Evolutionary conservation across 1,140 invertebrate species (phyloP).

Genomic region (Mycetomoellerius zeteki): DNA sequence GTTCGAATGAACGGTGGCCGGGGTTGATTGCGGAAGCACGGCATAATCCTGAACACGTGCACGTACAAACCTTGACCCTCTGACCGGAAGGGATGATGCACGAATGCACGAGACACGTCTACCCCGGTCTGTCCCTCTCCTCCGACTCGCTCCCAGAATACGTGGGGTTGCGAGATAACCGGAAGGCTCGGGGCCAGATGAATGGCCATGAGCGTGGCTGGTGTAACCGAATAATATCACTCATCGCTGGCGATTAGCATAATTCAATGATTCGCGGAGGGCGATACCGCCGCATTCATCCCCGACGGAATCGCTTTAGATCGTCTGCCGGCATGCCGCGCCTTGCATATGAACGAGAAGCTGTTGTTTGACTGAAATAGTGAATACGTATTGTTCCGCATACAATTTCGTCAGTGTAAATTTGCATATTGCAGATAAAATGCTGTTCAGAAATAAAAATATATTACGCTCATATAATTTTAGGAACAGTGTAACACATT

Average conservation of each 20-base stretch:
- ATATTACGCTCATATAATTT: neutral
- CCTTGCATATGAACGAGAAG: constrained; percentile 13
- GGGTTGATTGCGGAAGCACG: constrained; percentile 51
- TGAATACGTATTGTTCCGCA: neutral
- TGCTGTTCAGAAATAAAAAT: neutral
- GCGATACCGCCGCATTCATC: constrained; percentile 33
- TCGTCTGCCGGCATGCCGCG: neutral
- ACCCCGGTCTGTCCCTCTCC: neutral
- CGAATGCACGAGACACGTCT: constrained; percentile 41
- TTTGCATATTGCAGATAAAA: neutral
- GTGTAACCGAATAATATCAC: constrained; percentile 70
- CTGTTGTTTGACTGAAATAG: neutral
- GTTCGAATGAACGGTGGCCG: constrained; percentile 12
- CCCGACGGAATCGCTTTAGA: constrained; percentile 29
- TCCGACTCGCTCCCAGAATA: constrained; percentile 33
- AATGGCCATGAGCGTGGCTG: constrained; percentile 60
- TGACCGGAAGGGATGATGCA: constrained; percentile 71
- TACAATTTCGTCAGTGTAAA: neutral
- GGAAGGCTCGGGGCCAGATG: constrained; percentile 54
- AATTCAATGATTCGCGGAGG: constrained; percentile 55
- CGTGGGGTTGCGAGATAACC: constrained; percentile 58
- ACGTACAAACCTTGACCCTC: constrained; percentile 74
- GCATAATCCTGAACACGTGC: constrained; percentile 58
- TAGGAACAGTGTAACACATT: neutral
- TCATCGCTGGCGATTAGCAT: constrained; percentile 63